Evolutionary conservation across 2,113 vertebrate genomes (phyloP).

Genomic region (Corythoichthys intestinalis): DNA sequence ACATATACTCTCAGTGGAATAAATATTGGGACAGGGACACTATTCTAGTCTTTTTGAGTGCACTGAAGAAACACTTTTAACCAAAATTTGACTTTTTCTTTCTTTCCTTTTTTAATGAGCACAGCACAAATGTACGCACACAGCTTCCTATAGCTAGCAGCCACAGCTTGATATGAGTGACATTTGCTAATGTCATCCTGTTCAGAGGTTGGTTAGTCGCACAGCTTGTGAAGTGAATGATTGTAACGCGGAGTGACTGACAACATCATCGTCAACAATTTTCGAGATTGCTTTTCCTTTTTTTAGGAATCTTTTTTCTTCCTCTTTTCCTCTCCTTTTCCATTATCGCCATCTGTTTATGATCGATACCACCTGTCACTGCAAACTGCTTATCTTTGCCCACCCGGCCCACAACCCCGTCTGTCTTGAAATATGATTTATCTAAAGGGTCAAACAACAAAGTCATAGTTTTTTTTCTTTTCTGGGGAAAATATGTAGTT

Average conservation of each 20-base stretch:
- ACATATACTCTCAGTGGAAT: too few relatives aligned
- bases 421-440: constrained; percentile 32
- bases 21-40: too few relatives aligned
- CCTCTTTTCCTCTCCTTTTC: background rate
- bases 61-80: too few relatives aligned
- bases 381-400: constrained; percentile 47
- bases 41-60: too few relatives aligned
- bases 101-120: too few relatives aligned
- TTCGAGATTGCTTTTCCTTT: constrained; percentile 11
- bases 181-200: constrained; percentile 45
- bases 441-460: constrained; percentile 11
- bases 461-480: constrained; percentile 12
- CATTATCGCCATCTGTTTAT: constrained; percentile 26
- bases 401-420: background rate
- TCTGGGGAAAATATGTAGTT: background rate
- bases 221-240: constrained; percentile 27
- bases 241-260: constrained; percentile 45
- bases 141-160: background rate
- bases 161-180: constrained; percentile 16
- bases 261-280: constrained; percentile 35
- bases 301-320: constrained; percentile 8
- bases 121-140: background rate
- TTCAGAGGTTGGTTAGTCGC: constrained; percentile 29
- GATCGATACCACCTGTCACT: constrained; percentile 51
- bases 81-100: too few relatives aligned